phyloP scores from a whole-genome alignment of 2,113 vertebrate genomes.

The Rhinogobius similis region DNA sequence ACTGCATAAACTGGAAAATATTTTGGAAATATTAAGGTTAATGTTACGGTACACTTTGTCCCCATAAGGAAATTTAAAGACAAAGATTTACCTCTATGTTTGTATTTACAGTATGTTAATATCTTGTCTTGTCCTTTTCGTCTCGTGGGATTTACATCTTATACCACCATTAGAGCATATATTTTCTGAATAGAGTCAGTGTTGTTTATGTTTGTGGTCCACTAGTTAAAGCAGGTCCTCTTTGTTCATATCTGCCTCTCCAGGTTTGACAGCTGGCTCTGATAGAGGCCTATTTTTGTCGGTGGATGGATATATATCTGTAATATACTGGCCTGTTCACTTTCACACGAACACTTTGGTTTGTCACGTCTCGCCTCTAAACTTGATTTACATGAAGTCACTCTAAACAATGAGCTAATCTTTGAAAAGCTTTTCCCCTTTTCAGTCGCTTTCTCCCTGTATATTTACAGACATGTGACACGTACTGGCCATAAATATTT shows the following conservation, averaged over 20 bases:
- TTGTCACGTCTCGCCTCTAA: constrained; percentile 20
- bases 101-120: too few relatives aligned
- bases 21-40: too few relatives aligned
- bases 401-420: constrained; percentile 42
- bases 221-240: constrained; percentile 57
- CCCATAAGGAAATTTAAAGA: too few relatives aligned
- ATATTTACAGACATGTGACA: background rate
- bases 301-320: constrained; percentile 30
- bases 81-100: too few relatives aligned
- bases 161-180: too few relatives aligned
- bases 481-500: background rate
- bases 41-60: too few relatives aligned
- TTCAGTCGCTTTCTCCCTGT: background rate
- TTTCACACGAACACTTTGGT: constrained; percentile 41
- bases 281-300: constrained; percentile 66
- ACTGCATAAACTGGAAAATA: too few relatives aligned
- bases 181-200: too few relatives aligned
- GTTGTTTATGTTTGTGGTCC: too few relatives aligned
- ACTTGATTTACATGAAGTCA: constrained; percentile 36
- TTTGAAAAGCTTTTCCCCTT: constrained; percentile 30
- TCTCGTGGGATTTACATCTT: too few relatives aligned
- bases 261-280: constrained; percentile 62
- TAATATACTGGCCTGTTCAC: constrained; percentile 32
- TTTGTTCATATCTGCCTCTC: constrained; percentile 47
- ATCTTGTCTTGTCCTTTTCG: too few relatives aligned